phyloP scores from a whole-genome alignment of 2,888 invertebrate species.

The Tenodera sinensis region DNA sequence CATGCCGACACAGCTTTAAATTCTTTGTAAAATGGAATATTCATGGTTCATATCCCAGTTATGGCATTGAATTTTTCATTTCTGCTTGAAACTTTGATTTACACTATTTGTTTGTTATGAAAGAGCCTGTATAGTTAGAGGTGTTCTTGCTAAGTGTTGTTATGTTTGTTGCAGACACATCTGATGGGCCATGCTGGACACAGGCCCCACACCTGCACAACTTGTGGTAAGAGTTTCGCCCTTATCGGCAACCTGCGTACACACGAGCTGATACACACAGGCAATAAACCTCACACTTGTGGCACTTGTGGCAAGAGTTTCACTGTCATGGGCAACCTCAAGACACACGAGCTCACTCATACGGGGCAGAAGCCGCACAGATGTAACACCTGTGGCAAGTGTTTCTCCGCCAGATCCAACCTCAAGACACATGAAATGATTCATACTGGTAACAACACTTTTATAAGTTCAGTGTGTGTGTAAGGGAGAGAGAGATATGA shows the following conservation, averaged over 20 bases:
- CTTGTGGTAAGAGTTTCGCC: slow-evolving; percentile 36
- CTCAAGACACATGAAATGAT: slow-evolving; percentile 36
- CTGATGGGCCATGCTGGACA: slow-evolving; percentile 34
- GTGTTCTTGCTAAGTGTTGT: no score
- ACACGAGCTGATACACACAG: slow-evolving; percentile 37
- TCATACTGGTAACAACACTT: slow-evolving; percentile 36
- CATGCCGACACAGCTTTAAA: no score
- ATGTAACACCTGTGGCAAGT: slow-evolving; percentile 33
- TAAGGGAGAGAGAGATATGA: no score
- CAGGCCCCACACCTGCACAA: slow-evolving; percentile 35
- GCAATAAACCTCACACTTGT: slow-evolving; percentile 31
- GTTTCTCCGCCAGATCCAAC: slow-evolving; percentile 35
- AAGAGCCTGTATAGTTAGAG: no score
- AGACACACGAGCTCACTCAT: slow-evolving; percentile 23
- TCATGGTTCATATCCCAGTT: no score
- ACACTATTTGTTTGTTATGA: no score
- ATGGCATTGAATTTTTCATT: no score
- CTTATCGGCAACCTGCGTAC: slow-evolving; percentile 36
- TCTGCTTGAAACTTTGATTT: no score
- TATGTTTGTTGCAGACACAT: not conserved
- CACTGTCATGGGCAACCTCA: slow-evolving; percentile 12
- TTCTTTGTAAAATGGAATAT: no score
- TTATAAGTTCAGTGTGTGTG: slow-evolving; percentile 22
- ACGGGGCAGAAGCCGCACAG: slow-evolving; percentile 34
- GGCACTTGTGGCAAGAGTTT: slow-evolving; percentile 19